A percentile compares a stretch with the other conserved stretches of the same genome.
phyloP scores from a whole-genome alignment of 2,888 invertebrate species.

The Autographa gamma region DNA sequence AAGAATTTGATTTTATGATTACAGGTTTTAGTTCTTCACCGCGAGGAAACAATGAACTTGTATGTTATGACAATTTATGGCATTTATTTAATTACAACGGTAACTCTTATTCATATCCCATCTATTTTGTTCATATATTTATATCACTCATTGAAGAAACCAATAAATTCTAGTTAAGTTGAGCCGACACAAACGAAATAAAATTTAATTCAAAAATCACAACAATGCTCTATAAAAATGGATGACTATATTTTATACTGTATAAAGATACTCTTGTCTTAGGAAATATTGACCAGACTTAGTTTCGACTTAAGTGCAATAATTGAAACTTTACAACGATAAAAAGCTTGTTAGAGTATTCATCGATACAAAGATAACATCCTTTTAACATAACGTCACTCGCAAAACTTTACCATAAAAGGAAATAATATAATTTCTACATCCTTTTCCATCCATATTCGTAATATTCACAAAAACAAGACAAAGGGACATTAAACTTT shows the following conservation, averaged over 20 bases:
- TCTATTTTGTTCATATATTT: too few species aligned
- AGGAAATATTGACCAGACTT: too few species aligned
- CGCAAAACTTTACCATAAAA: neutral
- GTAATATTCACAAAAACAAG: conserved; percentile 23
- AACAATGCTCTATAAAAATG: too few species aligned
- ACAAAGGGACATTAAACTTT: conserved; percentile 57
- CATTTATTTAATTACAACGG: neutral
- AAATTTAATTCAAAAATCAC: too few species aligned
- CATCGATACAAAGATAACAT: neutral
- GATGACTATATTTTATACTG: too few species aligned
- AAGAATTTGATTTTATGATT: conserved; percentile 43
- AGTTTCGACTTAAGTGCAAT: too few species aligned
- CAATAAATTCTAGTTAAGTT: too few species aligned
- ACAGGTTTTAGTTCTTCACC: conserved; percentile 27
- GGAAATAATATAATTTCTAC: conserved; percentile 36
- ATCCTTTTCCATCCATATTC: conserved; percentile 39
- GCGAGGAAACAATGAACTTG: conserved; percentile 29
- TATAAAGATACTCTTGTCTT: too few species aligned
- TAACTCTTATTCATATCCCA: neutral
- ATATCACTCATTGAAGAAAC: too few species aligned
- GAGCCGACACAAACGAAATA: too few species aligned
- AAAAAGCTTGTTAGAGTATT: neutral
- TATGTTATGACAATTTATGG: neutral
- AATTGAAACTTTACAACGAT: too few species aligned
- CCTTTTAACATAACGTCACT: neutral